A percentile compares a stretch with the other conserved stretches of the same genome.
Conservation (phyloP, 2,888 invertebrate genomes). For the Myopa tessellatipennis region DNA sequence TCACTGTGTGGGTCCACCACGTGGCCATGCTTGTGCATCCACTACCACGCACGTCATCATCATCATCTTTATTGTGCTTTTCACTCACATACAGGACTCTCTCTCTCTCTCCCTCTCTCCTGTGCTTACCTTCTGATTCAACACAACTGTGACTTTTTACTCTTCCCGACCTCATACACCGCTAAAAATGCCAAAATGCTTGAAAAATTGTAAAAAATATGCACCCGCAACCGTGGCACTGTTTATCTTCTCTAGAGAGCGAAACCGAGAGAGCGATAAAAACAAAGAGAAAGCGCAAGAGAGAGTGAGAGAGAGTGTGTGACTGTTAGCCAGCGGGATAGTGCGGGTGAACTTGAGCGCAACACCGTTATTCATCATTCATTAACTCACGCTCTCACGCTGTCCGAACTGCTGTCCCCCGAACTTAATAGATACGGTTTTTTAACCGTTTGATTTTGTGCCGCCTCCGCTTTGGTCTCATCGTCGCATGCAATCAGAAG, state of each 20-base stretch:
- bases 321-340: neutral
- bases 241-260: constrained; percentile 2
- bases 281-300: neutral
- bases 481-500: neutral
- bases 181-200: constrained; percentile 27
- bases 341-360: neutral
- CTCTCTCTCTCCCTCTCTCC: neutral
- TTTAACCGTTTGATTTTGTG: constrained; percentile 39
- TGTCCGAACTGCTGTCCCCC: neutral
- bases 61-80: constrained; percentile 14
- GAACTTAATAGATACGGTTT: constrained; percentile 9
- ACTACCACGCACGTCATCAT: neutral
- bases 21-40: neutral
- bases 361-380: constrained; percentile 28
- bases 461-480: constrained; percentile 1
- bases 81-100: neutral
- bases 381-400: neutral
- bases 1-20: constrained; percentile 12
- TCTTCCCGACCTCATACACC: neutral
- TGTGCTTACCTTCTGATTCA: neutral
- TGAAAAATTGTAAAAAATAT: constrained; percentile 26
- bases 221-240: neutral
- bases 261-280: too few relatives aligned
- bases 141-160: too few relatives aligned
- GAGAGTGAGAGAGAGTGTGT: neutral